phyloP scores from a whole-genome alignment of 2,888 invertebrate species.

The Drosophila leonis region DNA sequence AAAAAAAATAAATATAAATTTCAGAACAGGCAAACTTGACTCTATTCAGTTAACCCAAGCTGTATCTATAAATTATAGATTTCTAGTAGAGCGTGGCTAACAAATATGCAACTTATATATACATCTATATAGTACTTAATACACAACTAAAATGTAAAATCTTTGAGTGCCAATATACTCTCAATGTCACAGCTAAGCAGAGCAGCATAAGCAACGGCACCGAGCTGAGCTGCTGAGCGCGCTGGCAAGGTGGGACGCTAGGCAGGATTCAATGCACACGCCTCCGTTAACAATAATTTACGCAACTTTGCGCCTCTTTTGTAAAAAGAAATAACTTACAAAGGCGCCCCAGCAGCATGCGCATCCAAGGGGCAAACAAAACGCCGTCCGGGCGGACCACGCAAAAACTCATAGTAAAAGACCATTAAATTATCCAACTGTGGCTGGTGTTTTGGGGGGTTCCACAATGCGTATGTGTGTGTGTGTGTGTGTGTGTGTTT shows the following conservation, averaged over 20 bases:
- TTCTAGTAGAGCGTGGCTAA: too few species aligned
- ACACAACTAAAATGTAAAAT: not conserved
- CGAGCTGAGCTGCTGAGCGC: conserved; percentile 18
- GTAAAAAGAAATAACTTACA: conserved; percentile 78
- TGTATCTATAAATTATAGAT: too few species aligned
- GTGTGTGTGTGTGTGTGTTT: conserved; percentile 53
- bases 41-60: too few species aligned
- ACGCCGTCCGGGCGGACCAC: conserved; percentile 26
- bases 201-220: conserved; percentile 1
- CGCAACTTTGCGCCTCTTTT: conserved; percentile 79
- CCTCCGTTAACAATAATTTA: conserved; percentile 79
- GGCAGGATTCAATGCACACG: conserved; percentile 64
- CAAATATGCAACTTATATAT: too few species aligned
- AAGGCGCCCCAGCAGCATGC: conserved; percentile 51
- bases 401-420: conserved; percentile 74
- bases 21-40: too few species aligned
- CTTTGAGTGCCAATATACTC: not conserved
- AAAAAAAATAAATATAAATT: not conserved
- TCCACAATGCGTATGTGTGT: conserved; percentile 46
- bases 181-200: not conserved
- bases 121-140: not conserved
- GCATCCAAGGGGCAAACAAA: conserved; percentile 36
- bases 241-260: conserved; percentile 27
- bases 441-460: not conserved
- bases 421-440: conserved; percentile 75